Percentiles rank a stretch among this genome's conserved stretches.
phyloP scores from a whole-genome alignment of 2,888 invertebrate genomes.

The Linhomoeus sp. region DNA sequence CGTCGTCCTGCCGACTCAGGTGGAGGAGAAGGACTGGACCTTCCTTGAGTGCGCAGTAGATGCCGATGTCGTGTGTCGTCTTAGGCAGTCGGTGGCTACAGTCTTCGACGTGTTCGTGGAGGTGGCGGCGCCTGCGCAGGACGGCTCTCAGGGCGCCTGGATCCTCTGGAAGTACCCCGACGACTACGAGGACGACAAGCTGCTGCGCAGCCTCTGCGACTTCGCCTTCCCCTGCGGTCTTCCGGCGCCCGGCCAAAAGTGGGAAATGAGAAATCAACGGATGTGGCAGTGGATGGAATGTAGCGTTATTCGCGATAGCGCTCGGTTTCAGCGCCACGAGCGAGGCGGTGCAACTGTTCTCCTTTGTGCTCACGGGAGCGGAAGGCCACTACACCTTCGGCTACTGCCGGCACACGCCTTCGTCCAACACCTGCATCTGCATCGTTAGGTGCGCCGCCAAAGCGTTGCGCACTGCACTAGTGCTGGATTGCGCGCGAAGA shows the following conservation, averaged over 20 bases:
- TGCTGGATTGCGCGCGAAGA: no score
- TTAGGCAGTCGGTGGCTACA: conserved; percentile 15
- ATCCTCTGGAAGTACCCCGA: conserved; percentile 23
- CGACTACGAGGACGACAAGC: conserved; percentile 18
- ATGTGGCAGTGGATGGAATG: no score
- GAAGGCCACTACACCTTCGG: conserved; percentile 94
- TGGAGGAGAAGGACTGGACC: no score
- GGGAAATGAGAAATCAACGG: no score
- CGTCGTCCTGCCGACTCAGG: no score
- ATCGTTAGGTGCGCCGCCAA: conserved; percentile 31
- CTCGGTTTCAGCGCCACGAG: no score
- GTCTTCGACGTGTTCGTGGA: conserved; percentile 21
- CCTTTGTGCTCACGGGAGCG: conserved; percentile 80
- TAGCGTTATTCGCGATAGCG: no score
- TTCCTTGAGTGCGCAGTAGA: no score
- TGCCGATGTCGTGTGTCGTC: no score
- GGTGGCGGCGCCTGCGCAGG: conserved; percentile 8
- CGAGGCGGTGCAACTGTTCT: conserved; percentile 77
- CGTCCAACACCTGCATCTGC: conserved; percentile 52
- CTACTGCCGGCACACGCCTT: conserved; percentile 82
- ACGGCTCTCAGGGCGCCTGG: conserved; percentile 6
- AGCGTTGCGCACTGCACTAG: no score
- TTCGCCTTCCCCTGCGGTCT: conserved; percentile 20
- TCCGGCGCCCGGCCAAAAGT: no score
- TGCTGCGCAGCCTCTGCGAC: conserved; percentile 20